Conservation (phyloP, 1,140 invertebrate species). For the Magallana gigas region DNA sequence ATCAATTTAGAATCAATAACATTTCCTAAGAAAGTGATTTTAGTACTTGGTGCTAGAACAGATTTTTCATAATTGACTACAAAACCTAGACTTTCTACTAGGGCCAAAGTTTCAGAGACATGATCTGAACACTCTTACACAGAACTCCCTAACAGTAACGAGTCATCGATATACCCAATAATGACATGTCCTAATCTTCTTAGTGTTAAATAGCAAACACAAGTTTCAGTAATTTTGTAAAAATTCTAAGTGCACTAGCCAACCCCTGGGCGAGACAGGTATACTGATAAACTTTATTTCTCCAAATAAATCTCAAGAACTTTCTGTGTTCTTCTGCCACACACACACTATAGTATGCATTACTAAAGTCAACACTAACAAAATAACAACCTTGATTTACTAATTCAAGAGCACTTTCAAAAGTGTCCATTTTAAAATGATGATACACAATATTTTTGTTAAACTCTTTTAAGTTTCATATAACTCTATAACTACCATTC, state of each 20-base stretch:
- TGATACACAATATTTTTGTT: constrained; percentile 40
- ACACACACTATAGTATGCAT: constrained; percentile 58
- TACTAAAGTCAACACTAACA: constrained; percentile 50
- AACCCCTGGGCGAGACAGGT: too few species aligned
- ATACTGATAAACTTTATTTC: too few species aligned
- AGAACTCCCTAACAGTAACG: constrained; percentile 28
- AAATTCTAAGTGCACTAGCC: too few species aligned
- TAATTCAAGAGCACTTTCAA: constrained; percentile 38
- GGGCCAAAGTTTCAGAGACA: constrained; percentile 40
- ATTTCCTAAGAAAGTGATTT: constrained; percentile 45
- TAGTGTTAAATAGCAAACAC: constrained; percentile 33
- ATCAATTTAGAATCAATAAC: constrained; percentile 50
- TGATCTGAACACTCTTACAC: constrained; percentile 39
- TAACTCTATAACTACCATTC: constrained; percentile 40
- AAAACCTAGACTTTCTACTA: constrained; percentile 12
- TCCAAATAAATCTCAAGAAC: too few species aligned
- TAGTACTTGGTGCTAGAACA: constrained; percentile 29
- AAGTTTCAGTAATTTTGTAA: constrained; percentile 56
- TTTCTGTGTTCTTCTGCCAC: too few species aligned
- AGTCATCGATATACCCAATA: constrained; percentile 57
- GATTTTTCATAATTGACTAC: constrained; percentile 46
- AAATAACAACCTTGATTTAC: constrained; percentile 43
- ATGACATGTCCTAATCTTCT: constrained; percentile 30
- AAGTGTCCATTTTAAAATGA: constrained; percentile 52
- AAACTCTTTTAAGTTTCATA: constrained; percentile 53